Evolutionary conservation across 2,113 vertebrate genomes (phyloP).

Genomic region (Rousettus leschenaultii): DNA sequence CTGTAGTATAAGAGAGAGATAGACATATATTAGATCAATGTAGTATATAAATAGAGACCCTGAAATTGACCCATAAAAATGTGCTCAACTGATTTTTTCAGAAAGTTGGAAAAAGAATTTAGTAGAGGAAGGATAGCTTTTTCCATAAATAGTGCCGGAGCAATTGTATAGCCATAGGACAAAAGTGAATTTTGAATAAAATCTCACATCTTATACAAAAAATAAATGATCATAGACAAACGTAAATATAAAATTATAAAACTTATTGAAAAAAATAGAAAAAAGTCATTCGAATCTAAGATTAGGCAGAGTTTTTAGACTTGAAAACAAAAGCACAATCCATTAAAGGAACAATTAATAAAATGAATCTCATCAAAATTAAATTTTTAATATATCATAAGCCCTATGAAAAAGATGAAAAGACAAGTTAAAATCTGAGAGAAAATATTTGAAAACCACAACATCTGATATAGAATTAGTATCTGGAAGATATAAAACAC

Average conservation of each 20-base stretch:
- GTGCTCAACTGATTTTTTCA: neutral
- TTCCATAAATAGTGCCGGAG: neutral
- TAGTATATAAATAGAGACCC: neutral
- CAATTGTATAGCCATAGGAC: neutral
- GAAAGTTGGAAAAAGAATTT: neutral
- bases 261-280: neutral
- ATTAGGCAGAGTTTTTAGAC: neutral
- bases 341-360: neutral
- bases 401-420: neutral
- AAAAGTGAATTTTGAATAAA: neutral
- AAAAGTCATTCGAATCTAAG: neutral
- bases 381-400: neutral
- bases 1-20: neutral
- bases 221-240: neutral
- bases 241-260: neutral
- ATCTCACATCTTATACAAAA: neutral
- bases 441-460: neutral
- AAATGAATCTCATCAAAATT: neutral
- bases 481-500: neutral
- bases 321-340: neutral
- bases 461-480: neutral
- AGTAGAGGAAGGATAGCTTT: neutral
- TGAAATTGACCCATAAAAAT: neutral
- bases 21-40: neutral
- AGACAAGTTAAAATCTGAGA: neutral